These are phyloP conservation scores for Miichthys miiuy DNA, from an alignment of 2,797 vertebrate genomes.

Conservation along the genomic window DNA sequence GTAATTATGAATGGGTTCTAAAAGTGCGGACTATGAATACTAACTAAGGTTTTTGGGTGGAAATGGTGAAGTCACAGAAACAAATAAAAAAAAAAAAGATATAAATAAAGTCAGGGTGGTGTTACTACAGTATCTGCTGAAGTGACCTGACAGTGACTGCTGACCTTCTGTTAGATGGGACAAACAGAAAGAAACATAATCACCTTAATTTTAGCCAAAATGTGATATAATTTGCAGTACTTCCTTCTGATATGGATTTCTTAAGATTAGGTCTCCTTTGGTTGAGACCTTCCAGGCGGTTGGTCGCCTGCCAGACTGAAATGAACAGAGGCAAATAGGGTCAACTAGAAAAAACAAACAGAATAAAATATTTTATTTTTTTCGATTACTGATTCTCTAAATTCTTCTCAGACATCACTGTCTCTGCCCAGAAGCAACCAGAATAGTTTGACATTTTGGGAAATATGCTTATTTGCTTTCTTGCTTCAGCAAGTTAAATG, in stretches of 20 bases:
- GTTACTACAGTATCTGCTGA: neutral
- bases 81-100: neutral
- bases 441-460: neutral
- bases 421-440: neutral
- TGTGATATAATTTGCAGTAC: neutral
- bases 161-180: slow-evolving; percentile 15
- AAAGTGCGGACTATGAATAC: slow-evolving; percentile 12
- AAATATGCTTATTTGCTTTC: neutral
- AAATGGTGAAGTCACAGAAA: neutral
- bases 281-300: slow-evolving; percentile 15
- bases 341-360: neutral
- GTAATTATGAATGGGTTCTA: neutral
- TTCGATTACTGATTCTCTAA: neutral
- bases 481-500: neutral
- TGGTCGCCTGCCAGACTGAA: slow-evolving; percentile 17
- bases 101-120: neutral
- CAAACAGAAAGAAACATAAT: neutral
- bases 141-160: slow-evolving; percentile 10
- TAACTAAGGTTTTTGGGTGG: neutral
- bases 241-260: slow-evolving; percentile 15
- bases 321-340: slow-evolving; percentile 11
- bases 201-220: neutral
- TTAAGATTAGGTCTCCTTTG: slow-evolving; percentile 17
- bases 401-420: neutral
- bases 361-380: neutral